phyloP scores from a whole-genome alignment of 2,113 vertebrate species.

The Vimba vimba region DNA sequence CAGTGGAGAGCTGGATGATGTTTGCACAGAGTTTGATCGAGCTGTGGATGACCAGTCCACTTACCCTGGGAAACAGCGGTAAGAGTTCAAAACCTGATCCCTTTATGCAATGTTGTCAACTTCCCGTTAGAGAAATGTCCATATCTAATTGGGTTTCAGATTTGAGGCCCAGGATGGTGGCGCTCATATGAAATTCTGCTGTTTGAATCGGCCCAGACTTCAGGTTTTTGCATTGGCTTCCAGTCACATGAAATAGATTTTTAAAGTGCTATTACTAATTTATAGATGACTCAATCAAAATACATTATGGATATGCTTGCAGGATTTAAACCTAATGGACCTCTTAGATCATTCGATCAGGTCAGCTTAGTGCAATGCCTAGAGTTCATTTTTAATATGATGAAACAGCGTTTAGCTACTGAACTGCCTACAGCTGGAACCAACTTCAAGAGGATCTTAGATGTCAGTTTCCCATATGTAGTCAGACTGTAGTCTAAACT shows the following conservation, averaged over 20 bases:
- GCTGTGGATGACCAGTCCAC: constrained; percentile 86
- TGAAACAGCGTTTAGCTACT: neutral
- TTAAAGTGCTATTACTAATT: neutral
- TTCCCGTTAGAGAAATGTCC: neutral
- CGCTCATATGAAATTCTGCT: neutral
- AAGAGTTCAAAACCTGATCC: neutral
- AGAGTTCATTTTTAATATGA: neutral
- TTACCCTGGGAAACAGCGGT: constrained; percentile 91
- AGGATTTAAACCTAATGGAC: neutral
- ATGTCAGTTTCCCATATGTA: neutral
- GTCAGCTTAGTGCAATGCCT: neutral
- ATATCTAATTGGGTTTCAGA: neutral
- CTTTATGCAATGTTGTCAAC: neutral
- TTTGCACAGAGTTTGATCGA: constrained; percentile 85
- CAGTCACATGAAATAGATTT: neutral
- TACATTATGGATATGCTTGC: neutral
- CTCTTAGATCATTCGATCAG: neutral
- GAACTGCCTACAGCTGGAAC: neutral
- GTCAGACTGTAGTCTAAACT: neutral
- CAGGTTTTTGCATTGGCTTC: neutral
- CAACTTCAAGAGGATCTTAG: constrained; percentile 3
- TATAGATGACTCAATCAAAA: neutral
- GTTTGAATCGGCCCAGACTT: neutral
- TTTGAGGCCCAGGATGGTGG: neutral
- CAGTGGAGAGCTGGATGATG: constrained; percentile 84